A percentile compares a stretch with the other conserved stretches of the same genome.
Conservation (phyloP, 2,797 vertebrate species). For the Leucoraja ocellata region DNA sequence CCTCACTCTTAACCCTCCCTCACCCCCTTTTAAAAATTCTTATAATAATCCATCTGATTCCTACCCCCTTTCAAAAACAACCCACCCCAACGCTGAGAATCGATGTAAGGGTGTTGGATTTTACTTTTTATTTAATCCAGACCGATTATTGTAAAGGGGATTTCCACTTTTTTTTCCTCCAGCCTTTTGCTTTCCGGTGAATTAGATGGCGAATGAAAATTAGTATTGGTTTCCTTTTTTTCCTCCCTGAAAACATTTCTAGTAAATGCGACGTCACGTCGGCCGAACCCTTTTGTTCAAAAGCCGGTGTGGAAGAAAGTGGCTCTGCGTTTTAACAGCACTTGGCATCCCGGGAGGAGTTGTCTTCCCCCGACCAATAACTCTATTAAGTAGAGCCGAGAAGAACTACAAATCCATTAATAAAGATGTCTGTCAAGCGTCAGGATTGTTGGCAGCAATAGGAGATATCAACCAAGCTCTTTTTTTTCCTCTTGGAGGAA, state of each 20-base stretch:
- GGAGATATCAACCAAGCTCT: neutral
- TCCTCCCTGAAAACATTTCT: neutral
- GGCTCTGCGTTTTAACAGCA: neutral
- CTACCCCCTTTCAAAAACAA: neutral
- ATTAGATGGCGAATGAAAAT: neutral
- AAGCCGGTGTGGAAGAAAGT: neutral
- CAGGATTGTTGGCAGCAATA: slow-evolving; percentile 16
- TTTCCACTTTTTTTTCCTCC: neutral
- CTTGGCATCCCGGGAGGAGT: slow-evolving; percentile 19
- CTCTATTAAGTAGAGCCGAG: neutral
- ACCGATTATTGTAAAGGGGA: neutral
- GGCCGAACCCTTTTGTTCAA: slow-evolving; percentile 33
- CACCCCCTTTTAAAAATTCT: neutral
- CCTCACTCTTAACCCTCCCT: too few species aligned
- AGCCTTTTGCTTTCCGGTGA: neutral
- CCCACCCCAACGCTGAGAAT: neutral
- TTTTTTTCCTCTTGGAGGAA: neutral
- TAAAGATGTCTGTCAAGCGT: slow-evolving; percentile 24
- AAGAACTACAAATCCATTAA: slow-evolving; percentile 27
- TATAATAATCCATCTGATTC: neutral
- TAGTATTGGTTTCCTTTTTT: neutral
- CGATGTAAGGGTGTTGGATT: neutral
- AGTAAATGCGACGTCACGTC: neutral
- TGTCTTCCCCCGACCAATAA: neutral
- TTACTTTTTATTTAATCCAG: neutral